Evolutionary conservation across 1,140 invertebrate genomes (phyloP).

Genomic region (Venturia canescens): DNA sequence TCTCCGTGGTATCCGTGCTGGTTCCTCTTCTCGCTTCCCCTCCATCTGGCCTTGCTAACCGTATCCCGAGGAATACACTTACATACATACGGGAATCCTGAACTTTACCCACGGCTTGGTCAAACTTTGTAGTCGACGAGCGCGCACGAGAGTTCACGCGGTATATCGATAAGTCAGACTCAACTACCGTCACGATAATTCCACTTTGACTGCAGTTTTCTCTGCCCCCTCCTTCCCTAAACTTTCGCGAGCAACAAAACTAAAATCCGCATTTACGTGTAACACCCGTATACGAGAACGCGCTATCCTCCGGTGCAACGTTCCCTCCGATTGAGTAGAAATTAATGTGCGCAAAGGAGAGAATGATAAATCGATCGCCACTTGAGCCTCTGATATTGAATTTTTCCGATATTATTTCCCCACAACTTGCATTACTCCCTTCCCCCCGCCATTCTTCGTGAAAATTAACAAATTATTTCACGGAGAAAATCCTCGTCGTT

Average conservation of each 20-base stretch:
- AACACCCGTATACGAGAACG: background rate
- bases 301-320: background rate
- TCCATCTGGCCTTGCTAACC: too few relatives aligned
- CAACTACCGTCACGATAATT: slow-evolving; percentile 27
- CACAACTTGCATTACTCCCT: background rate
- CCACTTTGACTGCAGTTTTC: slow-evolving; percentile 33
- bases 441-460: background rate
- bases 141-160: background rate
- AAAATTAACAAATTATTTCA: background rate
- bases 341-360: background rate
- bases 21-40: background rate
- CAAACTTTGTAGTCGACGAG: slow-evolving; percentile 18
- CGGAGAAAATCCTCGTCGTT: background rate
- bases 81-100: background rate
- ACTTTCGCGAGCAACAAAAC: slow-evolving; percentile 4
- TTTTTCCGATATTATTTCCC: background rate
- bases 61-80: background rate
- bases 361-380: background rate
- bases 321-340: background rate
- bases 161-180: slow-evolving; percentile 22
- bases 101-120: slow-evolving; percentile 16
- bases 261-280: slow-evolving; percentile 3
- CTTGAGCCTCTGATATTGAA: background rate
- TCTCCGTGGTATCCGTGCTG: background rate
- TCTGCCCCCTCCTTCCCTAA: background rate